Evolutionary conservation across 2,113 vertebrate genomes (phyloP), one percentile per base, ranked within the genome.

Genomic region (Sprattus sprattus): DNA sequence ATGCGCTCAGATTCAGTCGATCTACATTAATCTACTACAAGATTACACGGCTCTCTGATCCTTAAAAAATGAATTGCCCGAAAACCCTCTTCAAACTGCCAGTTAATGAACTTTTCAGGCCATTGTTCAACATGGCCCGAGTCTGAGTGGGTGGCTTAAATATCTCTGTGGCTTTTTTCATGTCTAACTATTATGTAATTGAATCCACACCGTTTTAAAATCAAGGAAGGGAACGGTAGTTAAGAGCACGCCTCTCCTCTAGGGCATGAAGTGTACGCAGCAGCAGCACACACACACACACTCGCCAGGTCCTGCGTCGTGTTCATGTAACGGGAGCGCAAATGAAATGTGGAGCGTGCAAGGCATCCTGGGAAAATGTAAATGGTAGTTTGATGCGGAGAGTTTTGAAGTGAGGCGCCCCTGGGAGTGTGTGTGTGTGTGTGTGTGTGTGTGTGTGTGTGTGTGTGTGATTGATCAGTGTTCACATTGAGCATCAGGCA

Each of bases 401-500:
- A 49, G 25, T 75, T 89, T 89, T 89, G 87, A 89, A 89, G 86
- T 82, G 45, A 80, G 10, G 54, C 86, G 82, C 67, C 84, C 85
- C 82, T 84, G 87, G 89, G 86, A 88, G 86, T 83, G 83, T 67
- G 75, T 46, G 82, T n/a, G 86, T 83, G 83, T 67, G 86, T 83
- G 83, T 67, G 86, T 83, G 83, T 67, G 86, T 83, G 83, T 67
- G 86, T 83, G 83, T 67, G 86, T 83, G 83, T 67, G 86, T 83
- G 83, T 67, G 86, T 83, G 83, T 67, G 75, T 46, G 82, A 90
- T 88, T 89, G 88, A 91, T 91, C 85, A 85, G 85, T 84, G 86
- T 86, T 88, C 60, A 84, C 85, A 82, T 46, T 85, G 45, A 15
- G 85, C 83, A 82, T 87, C 84, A 83, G 83, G 82, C 39, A 39